phyloP scores from a whole-genome alignment of 1,140 invertebrate genomes.

The Helicoverpa armigera region DNA sequence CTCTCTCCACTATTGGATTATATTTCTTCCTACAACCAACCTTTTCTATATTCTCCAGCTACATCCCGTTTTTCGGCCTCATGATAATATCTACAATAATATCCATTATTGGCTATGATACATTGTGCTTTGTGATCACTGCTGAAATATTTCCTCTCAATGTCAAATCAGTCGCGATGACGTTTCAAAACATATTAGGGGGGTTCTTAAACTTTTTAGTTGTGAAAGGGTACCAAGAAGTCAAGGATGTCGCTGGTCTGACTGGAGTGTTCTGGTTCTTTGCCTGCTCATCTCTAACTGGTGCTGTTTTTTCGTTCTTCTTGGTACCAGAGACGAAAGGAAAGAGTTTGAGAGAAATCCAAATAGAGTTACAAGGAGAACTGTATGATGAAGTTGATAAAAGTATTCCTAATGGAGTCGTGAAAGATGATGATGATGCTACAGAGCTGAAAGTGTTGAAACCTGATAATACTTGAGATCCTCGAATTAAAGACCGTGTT shows the following conservation, averaged over 20 bases:
- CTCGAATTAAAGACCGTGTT: too few relatives aligned
- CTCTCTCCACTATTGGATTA: conserved; percentile 74
- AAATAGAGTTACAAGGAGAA: conserved; percentile 75
- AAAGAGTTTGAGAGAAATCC: conserved; percentile 90
- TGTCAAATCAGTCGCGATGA: conserved; percentile 87
- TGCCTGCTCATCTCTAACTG: conserved; percentile 77
- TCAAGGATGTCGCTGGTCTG: conserved; percentile 82
- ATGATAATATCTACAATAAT: conserved; percentile 85
- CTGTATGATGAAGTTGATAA: conserved; percentile 52
- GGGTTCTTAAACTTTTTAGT: conserved; percentile 80
- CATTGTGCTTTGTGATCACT: conserved; percentile 87
- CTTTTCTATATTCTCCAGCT: conserved; percentile 63
- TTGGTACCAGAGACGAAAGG: conserved; percentile 91
- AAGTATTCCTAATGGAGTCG: conserved; percentile 14
- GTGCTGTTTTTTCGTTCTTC: conserved; percentile 86
- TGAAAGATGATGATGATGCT: not conserved
- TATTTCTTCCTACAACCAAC: conserved; percentile 54
- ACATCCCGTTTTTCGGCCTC: conserved; percentile 85
- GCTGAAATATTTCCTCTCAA: conserved; percentile 88
- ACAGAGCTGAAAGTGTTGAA: conserved; percentile 7
- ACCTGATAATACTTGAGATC: not conserved
- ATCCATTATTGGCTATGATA: conserved; percentile 86
- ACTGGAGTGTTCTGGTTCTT: conserved; percentile 86
- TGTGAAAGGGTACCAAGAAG: conserved; percentile 83
- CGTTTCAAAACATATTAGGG: conserved; percentile 76